These are phyloP conservation scores for Chymomyza amoena DNA, from an alignment of 2,888 invertebrate species.

Conservation along the genomic window DNA sequence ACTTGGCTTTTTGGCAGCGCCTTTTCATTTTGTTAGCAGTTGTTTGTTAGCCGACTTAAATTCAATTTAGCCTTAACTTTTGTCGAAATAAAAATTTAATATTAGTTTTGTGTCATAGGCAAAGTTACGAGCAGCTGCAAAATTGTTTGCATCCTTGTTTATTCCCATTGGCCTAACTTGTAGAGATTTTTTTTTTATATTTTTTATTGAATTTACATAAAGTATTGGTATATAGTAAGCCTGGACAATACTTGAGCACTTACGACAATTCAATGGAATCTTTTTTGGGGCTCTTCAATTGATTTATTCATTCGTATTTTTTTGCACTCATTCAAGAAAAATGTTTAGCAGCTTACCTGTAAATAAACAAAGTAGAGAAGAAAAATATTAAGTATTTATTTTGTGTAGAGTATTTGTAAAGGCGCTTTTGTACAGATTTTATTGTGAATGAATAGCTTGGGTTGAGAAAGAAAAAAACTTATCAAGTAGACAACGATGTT, in stretches of 20 bases:
- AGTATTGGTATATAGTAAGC: background rate
- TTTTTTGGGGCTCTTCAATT: background rate
- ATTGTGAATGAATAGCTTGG: background rate
- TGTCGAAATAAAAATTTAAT: slow-evolving; percentile 45
- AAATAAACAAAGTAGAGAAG: background rate
- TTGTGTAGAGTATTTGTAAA: background rate
- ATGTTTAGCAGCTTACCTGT: background rate
- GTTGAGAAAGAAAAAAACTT: background rate
- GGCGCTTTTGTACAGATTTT: background rate
- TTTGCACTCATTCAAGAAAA: background rate
- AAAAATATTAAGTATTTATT: background rate
- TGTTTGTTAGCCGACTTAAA: slow-evolving; percentile 27
- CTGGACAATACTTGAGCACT: background rate
- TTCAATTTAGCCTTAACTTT: slow-evolving; percentile 49
- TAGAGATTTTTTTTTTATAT: background rate
- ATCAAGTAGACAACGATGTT: background rate
- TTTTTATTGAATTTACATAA: background rate
- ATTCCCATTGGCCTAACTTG: background rate
- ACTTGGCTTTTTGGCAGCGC: background rate
- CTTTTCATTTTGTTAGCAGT: slow-evolving; percentile 6
- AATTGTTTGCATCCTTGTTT: background rate
- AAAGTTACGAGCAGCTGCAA: background rate
- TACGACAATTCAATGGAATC: background rate
- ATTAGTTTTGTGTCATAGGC: background rate
- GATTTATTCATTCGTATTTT: background rate